Evolutionary conservation across 2,797 vertebrate genomes (phyloP).

Genomic region (Takifugu ocellatus): DNA sequence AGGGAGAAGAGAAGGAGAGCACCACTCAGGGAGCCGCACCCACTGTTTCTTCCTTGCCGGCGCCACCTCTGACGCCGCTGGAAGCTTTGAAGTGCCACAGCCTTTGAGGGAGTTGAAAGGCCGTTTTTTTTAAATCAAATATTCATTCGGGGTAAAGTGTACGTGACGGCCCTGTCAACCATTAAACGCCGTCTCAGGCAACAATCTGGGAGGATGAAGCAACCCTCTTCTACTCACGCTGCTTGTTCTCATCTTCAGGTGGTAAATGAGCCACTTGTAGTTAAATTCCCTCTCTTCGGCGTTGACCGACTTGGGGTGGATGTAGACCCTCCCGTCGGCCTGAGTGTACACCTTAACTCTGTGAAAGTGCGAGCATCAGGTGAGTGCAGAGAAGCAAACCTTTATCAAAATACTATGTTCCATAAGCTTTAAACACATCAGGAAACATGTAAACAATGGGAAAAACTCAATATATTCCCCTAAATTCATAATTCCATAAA

Average conservation of each 20-base stretch:
- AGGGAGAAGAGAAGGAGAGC: conserved; percentile 4
- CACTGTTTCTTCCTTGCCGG: conserved; percentile 25
- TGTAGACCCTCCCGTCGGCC: conserved; percentile 87
- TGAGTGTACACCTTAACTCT: conserved; percentile 95
- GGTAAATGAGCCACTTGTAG: conserved; percentile 96
- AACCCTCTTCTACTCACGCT: conserved; percentile 74
- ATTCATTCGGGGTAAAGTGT: conserved; percentile 63
- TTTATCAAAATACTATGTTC: no score
- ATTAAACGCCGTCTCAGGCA: conserved; percentile 33
- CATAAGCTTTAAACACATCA: no score
- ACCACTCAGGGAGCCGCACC: conserved; percentile 23
- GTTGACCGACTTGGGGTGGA: conserved; percentile 98
- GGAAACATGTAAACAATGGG: no score
- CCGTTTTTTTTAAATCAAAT: conserved; percentile 64
- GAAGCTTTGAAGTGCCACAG: conserved; percentile 69
- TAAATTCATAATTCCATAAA: no score
- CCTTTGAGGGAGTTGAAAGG: conserved; percentile 70
- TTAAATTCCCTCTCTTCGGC: conserved; percentile 89
- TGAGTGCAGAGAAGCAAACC: neutral
- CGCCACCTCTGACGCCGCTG: conserved; percentile 37
- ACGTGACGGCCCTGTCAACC: conserved; percentile 42
- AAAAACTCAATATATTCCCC: no score
- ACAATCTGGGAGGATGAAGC: no score
- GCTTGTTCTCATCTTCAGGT: conserved; percentile 97
- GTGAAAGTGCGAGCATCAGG: conserved; percentile 9